Evolutionary conservation across 2,797 vertebrate genomes (phyloP).

Genomic region (Lycodopsis pacificus): DNA sequence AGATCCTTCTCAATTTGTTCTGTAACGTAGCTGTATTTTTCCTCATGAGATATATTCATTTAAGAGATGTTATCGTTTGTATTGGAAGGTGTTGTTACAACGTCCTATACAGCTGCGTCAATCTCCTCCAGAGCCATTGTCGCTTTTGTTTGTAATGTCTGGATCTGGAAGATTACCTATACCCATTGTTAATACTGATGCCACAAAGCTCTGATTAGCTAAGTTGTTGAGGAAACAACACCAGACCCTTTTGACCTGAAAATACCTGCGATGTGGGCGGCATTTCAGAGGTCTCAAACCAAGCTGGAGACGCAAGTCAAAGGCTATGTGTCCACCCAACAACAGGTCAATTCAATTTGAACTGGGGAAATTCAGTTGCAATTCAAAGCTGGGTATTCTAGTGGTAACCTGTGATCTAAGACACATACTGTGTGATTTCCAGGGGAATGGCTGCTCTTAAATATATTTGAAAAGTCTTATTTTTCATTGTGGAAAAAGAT

Average conservation of each 20-base stretch:
- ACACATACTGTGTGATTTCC: background rate
- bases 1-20: background rate
- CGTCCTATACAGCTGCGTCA: background rate
- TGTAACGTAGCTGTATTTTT: background rate
- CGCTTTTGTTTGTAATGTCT: background rate
- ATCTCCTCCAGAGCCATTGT: background rate
- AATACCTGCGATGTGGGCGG: background rate
- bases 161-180: background rate
- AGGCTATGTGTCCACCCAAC: constrained; percentile 8
- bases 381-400: background rate
- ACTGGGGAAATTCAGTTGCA: background rate
- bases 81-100: background rate
- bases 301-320: constrained; percentile 6
- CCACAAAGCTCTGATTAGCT: background rate
- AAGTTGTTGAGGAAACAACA: background rate
- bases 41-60: background rate
- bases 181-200: background rate
- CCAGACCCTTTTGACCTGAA: background rate
- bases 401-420: background rate
- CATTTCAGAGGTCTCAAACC: background rate
- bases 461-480: background rate
- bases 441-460: background rate
- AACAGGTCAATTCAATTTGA: constrained; percentile 21
- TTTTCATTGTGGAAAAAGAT: background rate
- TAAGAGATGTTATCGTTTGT: background rate